phyloP scores from a whole-genome alignment of 2,113 vertebrate species.

The Shinisaurus crocodilurus region DNA sequence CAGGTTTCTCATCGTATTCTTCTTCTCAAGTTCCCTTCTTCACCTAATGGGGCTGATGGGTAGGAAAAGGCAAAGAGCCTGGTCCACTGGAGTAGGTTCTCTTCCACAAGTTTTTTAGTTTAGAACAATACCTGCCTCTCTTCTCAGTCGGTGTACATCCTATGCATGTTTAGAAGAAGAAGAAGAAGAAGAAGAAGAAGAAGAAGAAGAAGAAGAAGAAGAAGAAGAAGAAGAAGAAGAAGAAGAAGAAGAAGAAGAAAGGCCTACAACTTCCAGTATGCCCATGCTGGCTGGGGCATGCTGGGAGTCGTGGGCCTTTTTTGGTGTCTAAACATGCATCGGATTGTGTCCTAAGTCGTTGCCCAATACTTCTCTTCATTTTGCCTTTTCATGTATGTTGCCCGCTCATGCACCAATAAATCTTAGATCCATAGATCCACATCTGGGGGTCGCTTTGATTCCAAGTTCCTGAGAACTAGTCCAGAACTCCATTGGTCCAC shows the following conservation, averaged over 20 bases:
- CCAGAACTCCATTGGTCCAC: no score
- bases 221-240: no score
- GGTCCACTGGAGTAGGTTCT: neutral
- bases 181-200: no score
- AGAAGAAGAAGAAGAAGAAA: no score
- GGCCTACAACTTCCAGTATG: neutral
- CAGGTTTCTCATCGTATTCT: neutral
- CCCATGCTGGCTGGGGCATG: neutral
- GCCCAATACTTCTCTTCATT: neutral
- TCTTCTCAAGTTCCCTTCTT: neutral
- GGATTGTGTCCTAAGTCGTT: neutral
- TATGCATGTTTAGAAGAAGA: neutral
- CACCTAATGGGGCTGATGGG: neutral
- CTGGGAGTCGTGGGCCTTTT: neutral
- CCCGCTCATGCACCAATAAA: neutral
- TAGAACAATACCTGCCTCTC: neutral
- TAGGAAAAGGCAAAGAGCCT: neutral
- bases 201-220: no score
- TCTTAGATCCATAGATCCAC: neutral
- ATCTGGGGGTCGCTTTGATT: neutral
- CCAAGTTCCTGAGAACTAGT: no score
- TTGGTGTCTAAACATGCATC: no score
- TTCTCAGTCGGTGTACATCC: no score
- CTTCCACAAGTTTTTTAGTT: neutral
- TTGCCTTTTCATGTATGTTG: neutral